Evolutionary conservation across 2,888 invertebrate species (phyloP).

Genomic region (Spilarctia lutea): DNA sequence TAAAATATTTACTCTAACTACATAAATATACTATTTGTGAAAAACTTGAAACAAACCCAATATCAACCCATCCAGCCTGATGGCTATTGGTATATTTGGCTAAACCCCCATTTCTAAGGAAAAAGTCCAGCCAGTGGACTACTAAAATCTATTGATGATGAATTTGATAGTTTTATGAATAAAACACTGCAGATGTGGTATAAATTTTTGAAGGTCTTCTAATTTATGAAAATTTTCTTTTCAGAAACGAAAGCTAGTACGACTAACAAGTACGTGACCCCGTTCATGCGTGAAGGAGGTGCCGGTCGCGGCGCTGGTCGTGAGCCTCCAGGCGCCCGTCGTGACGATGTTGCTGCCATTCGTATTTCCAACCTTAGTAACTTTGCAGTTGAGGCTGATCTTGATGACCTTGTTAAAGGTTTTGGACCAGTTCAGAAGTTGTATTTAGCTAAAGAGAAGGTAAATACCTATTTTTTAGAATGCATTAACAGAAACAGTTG

Average conservation of each 20-base stretch:
- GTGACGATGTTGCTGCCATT: conserved; percentile 96
- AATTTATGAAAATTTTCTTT: conserved; percentile 20
- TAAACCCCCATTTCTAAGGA: no score
- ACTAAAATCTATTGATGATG: neutral
- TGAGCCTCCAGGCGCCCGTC: conserved; percentile 89
- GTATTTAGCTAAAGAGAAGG: conserved; percentile 98
- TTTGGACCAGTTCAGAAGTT: conserved; percentile 97
- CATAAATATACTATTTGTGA: no score
- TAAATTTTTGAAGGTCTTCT: neutral
- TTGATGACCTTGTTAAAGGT: conserved; percentile 97
- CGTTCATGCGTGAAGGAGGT: conserved; percentile 95
- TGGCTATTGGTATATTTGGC: no score
- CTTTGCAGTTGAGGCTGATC: conserved; percentile 97
- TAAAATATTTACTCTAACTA: neutral
- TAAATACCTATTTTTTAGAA: conserved; percentile 40
- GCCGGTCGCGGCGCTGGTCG: conserved; percentile 89
- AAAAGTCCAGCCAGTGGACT: no score
- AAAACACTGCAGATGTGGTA: neutral
- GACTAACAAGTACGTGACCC: conserved; percentile 93
- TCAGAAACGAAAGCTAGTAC: conserved; percentile 80
- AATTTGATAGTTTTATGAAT: neutral
- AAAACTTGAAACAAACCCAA: no score
- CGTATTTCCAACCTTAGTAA: conserved; percentile 99
- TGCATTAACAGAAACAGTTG: neutral
- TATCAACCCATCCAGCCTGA: no score